Base-by-base conservation (phyloP, 2,888 invertebrate genomes). In the Erebia epiphron region DNA sequence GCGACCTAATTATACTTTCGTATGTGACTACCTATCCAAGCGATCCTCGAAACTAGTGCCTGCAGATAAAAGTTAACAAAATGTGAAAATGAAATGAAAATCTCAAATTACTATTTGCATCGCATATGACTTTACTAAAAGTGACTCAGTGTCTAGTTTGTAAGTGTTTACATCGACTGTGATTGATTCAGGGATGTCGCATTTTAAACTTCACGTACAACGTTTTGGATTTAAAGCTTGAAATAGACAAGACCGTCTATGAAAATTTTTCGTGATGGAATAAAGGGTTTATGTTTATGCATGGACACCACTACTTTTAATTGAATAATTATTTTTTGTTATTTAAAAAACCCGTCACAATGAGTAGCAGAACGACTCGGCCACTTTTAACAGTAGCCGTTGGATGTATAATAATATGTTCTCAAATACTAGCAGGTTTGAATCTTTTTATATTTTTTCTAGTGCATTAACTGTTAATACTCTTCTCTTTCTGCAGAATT, bases 141-240 rank as follows among this genome's bases (percentile, higher is more conserved):
- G 88, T 91, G 90, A 89, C 83, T 88, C 86, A 89, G 90, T 91
- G 90, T 83, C 73, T 76, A 84, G 84, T 83, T 85, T 84, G 83
- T 80, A 83, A 84, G 86, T 88, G 88, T 87, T 86, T 83, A 82
- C 81, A 77, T 78, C 76, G 81, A 79, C 79, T 85, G 87, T 89
- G 87, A 83, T 84, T 79, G 79, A 81, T 80, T 81, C 79, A 80
- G 86, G 83, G 87, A 86, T 90, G 87, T 84, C 82, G 79, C 54
- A 78, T 78, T 80, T 77, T 79, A 76, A 79, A 79, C 18, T 41
- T 78, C 76, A 79, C 79, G 13, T 41, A 77, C 76, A 79, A 73
- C 77, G 76, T 75, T 79, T 79, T 77, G 77, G 79, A 81, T 77
- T 74, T 74, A 77, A 78, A 72, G 79, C 73, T 80, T 82, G 78